Evolutionary conservation across 2,797 vertebrate genomes (phyloP).

Genomic region (Heterohyrax brucei): DNA sequence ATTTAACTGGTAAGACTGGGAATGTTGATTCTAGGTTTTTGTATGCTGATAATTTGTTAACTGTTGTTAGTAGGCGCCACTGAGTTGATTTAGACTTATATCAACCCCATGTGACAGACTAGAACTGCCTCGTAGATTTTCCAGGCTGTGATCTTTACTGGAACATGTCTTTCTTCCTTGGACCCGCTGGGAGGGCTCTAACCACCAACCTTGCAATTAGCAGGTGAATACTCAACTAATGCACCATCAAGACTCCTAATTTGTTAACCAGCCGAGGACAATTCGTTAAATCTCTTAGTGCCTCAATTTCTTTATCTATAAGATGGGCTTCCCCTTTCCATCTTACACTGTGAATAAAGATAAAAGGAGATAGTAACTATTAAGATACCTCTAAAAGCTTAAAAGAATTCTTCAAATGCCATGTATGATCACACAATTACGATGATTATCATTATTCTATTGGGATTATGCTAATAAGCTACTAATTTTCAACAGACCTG

Average conservation of each 20-base stretch:
- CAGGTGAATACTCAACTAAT: not conserved
- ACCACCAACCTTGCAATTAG: no score
- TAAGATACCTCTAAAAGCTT: constrained; percentile 66
- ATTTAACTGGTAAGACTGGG: not conserved
- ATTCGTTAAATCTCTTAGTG: constrained; percentile 47
- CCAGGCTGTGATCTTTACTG: not conserved
- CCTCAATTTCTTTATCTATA: constrained; percentile 70
- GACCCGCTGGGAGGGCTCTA: no score
- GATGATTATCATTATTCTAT: constrained; percentile 59
- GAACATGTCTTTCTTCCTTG: no score
- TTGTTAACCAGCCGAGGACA: constrained; percentile 30
- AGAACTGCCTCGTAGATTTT: not conserved
- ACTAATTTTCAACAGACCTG: constrained; percentile 62
- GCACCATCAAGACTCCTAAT: not conserved
- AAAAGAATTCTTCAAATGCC: constrained; percentile 72
- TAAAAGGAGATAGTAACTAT: constrained; percentile 69
- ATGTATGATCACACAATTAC: constrained; percentile 60
- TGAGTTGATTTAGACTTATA: not conserved
- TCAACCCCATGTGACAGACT: not conserved
- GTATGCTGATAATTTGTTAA: constrained; percentile 42
- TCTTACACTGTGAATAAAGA: constrained; percentile 54
- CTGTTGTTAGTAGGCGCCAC: not conserved
- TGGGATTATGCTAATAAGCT: constrained; percentile 67
- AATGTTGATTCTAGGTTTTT: constrained; percentile 24
- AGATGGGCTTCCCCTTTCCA: constrained; percentile 45